These are phyloP conservation scores for Xiphophorus birchmanni DNA, from an alignment of 2,797 vertebrate species.

Conservation along the genomic window DNA sequence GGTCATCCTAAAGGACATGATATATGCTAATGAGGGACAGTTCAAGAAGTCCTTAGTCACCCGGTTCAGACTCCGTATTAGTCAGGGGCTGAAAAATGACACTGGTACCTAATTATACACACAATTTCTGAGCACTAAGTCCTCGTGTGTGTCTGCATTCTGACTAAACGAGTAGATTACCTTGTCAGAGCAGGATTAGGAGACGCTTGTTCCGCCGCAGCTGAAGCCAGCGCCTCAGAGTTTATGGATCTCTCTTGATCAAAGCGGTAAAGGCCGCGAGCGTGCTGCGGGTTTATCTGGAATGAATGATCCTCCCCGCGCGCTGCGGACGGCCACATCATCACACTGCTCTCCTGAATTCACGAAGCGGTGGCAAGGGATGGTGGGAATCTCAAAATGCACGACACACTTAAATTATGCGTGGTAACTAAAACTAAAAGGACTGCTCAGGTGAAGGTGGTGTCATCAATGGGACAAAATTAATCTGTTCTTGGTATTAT, in stretches of 20 bases:
- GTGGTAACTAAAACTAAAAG: not conserved
- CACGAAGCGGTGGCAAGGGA: not conserved
- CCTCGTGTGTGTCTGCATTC: constrained; percentile 16
- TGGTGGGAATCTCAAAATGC: not conserved
- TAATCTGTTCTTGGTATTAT: not conserved
- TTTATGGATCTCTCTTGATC: constrained; percentile 70
- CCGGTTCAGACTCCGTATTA: constrained; percentile 3
- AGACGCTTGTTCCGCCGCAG: constrained; percentile 70
- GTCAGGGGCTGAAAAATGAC: not conserved
- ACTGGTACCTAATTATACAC: not conserved
- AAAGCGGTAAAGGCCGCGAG: constrained; percentile 59
- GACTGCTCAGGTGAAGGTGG: not conserved
- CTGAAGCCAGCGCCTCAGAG: constrained; percentile 49
- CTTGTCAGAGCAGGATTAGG: constrained; percentile 57
- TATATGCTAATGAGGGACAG: not conserved
- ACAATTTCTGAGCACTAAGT: constrained; percentile 8
- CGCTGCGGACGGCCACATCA: constrained; percentile 43
- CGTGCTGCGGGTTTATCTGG: constrained; percentile 52
- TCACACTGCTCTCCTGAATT: not conserved
- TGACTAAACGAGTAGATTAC: constrained; percentile 49
- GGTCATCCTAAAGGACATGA: not conserved
- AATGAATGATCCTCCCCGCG: constrained; percentile 45
- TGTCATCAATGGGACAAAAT: not conserved
- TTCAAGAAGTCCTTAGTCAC: not conserved
- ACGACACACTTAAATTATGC: not conserved